Base-by-base conservation (phyloP, 1,140 invertebrate species). In the Paralvinella palmiformis region DNA sequence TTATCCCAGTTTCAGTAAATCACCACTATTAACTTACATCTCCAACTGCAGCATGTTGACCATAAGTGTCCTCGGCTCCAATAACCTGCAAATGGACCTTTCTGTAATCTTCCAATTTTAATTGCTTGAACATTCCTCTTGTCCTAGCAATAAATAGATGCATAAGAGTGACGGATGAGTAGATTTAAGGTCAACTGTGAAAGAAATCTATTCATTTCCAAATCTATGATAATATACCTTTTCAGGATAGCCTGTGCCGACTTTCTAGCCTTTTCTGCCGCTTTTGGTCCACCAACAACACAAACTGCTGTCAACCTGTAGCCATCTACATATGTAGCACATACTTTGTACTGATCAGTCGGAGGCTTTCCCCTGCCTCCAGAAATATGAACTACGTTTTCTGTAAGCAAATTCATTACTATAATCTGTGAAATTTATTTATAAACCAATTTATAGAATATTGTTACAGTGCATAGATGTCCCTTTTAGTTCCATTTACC, bases 51-150 rank as follows among this genome's bases (percentile, higher is more conserved):
- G 75, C 74, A 63, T 79, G 73, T 24, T 72, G 58, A 41, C 81
- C 82, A 73, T 83, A 83, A 33, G 74, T 79, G 61, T 82, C 73
- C 70, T 83, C 83, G 44, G 79, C 71, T 1, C 84, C 83, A 3
- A 85, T 57, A 1, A 84, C 68, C 69, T 85, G 80, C 1, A 83
- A 66, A 58, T 83, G 72, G 20, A 78, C 74, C 36, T 75, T 70
- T 3, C 68, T 73, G 66, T 84, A 84, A 68, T 83, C 78, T 45
- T 70, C 71, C 29, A 84, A 37, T 29, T 77, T 73, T 20, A 83
- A 64, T 29, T 72, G 67, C 60, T 80, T 74, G 53, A 81, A 84
- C 33, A 84, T 79, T 17, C 68, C 72, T 62, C 71, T 60, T 59
- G 71, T 73, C 57, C 77, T 75, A 50, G 6, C 59, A 67, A 59